Evolutionary conservation across 2,888 invertebrate species (phyloP), one percentile per base, ranked within the genome.

Genomic region (Chorisops tibialis): DNA sequence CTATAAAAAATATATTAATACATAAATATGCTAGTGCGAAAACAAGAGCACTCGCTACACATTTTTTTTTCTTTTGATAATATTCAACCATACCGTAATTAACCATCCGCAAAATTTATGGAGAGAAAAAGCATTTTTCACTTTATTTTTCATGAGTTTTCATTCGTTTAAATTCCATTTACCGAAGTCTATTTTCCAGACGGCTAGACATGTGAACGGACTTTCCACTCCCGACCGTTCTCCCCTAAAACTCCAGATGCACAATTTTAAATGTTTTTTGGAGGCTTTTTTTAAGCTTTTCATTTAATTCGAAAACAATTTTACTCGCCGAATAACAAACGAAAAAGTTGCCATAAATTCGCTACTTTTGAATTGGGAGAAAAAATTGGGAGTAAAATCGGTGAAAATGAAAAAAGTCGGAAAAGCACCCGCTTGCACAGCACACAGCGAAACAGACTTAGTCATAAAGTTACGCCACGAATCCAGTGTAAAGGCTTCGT

Each of bases 231-330:
- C 12, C 9, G 43, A 16, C n/a, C n/a, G 43, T 24, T 6, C 7
- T 5, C 5, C 39, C 18, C 11, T 56, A 16, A 43, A 35, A 30
- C 56, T 45, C 30, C 45, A 45, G 45, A 45, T 56, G 43, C 38
- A 43, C 21, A 22, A 4, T 24, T 24, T 24, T 54, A 24, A 43
- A 54, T 54, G 41, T 54, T 41, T 43, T 24, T 43, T 16, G 12
- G 18, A 38, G 5, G 39, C 14, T 43, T n/a, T 43, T 52, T 52
- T 4, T 16, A 14, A 43, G 9, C 24, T 56, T 56, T 56, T 56
- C 56, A 56, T 56, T 56, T 56, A 45, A 56, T 56, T 56, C 56
- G 56, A 43, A 56, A 56, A 56, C 56, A 56, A 56, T 56, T 56
- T 56, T 45, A 24, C 43, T 45, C 24, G 21, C 21, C 12, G 41